Conservation (phyloP, 2,888 invertebrate genomes). For the Rutpela maculata region DNA sequence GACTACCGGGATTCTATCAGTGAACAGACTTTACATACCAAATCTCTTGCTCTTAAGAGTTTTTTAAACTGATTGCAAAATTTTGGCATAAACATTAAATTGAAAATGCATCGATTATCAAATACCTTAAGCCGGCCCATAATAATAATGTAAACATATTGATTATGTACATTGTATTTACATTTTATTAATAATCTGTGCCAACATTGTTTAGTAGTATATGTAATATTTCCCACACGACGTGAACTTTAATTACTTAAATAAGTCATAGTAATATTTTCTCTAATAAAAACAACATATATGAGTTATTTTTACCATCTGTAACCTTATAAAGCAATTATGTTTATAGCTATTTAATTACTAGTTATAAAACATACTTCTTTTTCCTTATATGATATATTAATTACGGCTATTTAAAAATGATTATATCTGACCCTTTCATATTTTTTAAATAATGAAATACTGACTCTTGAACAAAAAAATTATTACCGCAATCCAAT, state of each 20-base stretch:
- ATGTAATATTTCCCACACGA: background rate
- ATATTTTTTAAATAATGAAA: too few relatives aligned
- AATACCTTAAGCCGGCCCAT: background rate
- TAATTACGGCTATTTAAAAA: background rate
- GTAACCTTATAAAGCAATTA: conserved; percentile 3
- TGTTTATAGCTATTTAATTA: background rate
- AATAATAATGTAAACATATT: background rate
- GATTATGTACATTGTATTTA: background rate
- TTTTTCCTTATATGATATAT: background rate
- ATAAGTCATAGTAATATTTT: background rate
- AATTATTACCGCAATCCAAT: too few relatives aligned
- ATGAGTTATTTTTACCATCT: background rate
- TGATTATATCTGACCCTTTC: too few relatives aligned
- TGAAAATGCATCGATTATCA: background rate
- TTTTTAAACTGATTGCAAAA: too few relatives aligned
- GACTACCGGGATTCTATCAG: too few relatives aligned
- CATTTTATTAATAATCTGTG: background rate
- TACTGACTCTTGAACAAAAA: background rate
- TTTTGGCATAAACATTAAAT: too few relatives aligned
- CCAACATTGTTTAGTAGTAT: background rate
- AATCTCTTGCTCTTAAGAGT: too few relatives aligned
- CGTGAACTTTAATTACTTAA: background rate
- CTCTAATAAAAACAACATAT: background rate
- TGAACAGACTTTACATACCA: too few relatives aligned
- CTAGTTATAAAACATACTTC: background rate